A percentile compares a stretch with the other conserved stretches of the same genome.
phyloP scores from a whole-genome alignment of 2,797 vertebrate species.

The Pangasius larnaudii region DNA sequence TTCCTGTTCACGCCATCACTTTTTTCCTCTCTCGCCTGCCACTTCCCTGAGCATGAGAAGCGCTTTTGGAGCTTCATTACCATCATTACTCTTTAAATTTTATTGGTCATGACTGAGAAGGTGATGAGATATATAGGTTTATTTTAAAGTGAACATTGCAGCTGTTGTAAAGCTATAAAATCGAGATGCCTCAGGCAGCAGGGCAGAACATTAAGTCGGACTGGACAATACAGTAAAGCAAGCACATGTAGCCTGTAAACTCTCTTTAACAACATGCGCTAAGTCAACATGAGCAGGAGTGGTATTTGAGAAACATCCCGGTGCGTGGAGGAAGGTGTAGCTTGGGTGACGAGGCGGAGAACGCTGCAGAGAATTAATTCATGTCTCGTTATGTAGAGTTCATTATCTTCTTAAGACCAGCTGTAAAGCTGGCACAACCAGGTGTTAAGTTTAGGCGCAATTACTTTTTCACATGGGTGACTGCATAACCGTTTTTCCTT shows the following conservation, averaged over 20 bases:
- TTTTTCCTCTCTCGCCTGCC: background rate
- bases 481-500: background rate
- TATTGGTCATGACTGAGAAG: background rate
- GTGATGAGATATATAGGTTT: constrained; percentile 1
- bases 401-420: background rate
- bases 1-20: background rate
- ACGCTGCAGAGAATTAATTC: background rate
- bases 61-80: background rate
- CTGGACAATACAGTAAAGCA: background rate
- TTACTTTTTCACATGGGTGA: background rate
- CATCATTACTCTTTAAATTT: background rate
- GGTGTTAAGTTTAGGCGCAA: background rate
- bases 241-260: background rate
- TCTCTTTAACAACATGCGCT: background rate
- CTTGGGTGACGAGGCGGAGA: background rate
- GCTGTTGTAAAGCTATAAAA: background rate
- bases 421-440: background rate
- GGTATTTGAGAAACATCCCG: background rate
- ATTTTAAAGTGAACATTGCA: background rate
- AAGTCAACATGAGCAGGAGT: background rate
- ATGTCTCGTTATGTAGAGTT: background rate
- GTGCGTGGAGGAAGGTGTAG: background rate
- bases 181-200: background rate
- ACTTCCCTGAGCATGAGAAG: background rate
- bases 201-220: background rate